Conservation (phyloP, 2,888 invertebrate species). For the Apotomis capreana region DNA sequence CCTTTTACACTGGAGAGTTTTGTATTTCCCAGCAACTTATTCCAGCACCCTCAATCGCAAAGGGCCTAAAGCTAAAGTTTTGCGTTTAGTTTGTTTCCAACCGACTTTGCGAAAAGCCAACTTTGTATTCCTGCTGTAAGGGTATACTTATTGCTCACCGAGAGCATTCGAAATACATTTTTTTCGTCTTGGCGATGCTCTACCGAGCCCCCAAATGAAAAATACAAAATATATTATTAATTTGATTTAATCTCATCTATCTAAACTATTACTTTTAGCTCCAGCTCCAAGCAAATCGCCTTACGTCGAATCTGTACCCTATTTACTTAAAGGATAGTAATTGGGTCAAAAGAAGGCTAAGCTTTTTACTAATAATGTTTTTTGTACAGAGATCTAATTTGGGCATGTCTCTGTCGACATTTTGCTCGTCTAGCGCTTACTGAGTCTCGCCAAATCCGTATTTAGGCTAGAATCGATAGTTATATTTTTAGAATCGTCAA, state of each 20-base stretch:
- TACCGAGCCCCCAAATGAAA: too few relatives aligned
- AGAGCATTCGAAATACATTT: too few relatives aligned
- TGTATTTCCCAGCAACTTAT: not conserved
- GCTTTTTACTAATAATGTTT: slow-evolving; percentile 15
- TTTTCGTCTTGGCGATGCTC: too few relatives aligned
- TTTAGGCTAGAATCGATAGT: not conserved
- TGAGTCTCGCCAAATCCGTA: slow-evolving; percentile 10
- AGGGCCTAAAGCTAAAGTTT: slow-evolving; percentile 24
- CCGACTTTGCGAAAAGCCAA: slow-evolving; percentile 8
- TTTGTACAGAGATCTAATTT: slow-evolving; percentile 17
- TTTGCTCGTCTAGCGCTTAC: slow-evolving; percentile 14
- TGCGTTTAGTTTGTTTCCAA: slow-evolving; percentile 11
- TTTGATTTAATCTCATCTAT: too few relatives aligned
- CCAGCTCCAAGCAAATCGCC: not conserved
- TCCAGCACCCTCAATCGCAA: slow-evolving; percentile 4
- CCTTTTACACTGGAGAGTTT: not conserved
- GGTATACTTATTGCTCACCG: too few relatives aligned
- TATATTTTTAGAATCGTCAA: not conserved
- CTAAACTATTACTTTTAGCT: too few relatives aligned
- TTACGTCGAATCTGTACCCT: slow-evolving; percentile 6
- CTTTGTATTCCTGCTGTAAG: too few relatives aligned
- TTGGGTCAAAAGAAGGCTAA: slow-evolving; percentile 7
- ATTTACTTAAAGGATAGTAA: not conserved
- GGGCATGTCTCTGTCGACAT: slow-evolving; percentile 13
- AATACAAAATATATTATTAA: too few relatives aligned